Percentiles rank a stretch among this genome's conserved stretches.
Conservation (phyloP, 2,888 invertebrate species). For the Crioceris asparagi region DNA sequence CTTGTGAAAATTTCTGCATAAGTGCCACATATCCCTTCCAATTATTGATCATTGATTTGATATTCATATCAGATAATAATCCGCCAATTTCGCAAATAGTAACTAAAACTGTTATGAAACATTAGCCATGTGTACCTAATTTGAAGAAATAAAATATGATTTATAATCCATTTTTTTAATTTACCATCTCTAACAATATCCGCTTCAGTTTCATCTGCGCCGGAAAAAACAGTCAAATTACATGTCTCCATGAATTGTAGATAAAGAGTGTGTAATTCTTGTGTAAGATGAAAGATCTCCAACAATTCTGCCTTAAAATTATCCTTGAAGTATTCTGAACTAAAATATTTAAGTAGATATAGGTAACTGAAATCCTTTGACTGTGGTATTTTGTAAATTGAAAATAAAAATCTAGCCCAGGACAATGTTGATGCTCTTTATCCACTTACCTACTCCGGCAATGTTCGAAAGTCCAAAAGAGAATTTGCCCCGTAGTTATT, state of each 20-base stretch:
- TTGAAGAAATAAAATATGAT: neutral
- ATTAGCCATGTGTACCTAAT: too few species aligned
- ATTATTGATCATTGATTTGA: slow-evolving; percentile 45
- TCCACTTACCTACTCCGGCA: slow-evolving; percentile 19
- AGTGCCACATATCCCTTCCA: slow-evolving; percentile 44
- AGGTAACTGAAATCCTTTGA: neutral
- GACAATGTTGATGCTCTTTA: too few species aligned
- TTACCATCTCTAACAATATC: slow-evolving; percentile 19
- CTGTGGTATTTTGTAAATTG: neutral
- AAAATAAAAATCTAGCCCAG: too few species aligned
- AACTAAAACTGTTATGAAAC: slow-evolving; percentile 36
- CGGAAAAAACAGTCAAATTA: slow-evolving; percentile 9
- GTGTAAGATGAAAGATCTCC: slow-evolving; percentile 21
- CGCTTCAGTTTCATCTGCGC: slow-evolving; percentile 14
- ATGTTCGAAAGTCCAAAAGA: slow-evolving; percentile 18
- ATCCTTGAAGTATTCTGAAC: slow-evolving; percentile 21
- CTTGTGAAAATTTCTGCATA: slow-evolving; percentile 39
- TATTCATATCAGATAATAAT: slow-evolving; percentile 40
- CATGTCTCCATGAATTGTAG: slow-evolving; percentile 20
- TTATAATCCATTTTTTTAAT: slow-evolving; percentile 3
- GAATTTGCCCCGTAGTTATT: slow-evolving; percentile 10
- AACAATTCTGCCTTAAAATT: slow-evolving; percentile 22
- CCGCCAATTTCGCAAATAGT: slow-evolving; percentile 41
- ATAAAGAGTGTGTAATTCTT: slow-evolving; percentile 21
- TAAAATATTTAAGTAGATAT: slow-evolving; percentile 14